Percentiles rank a stretch among this genome's conserved stretches.
phyloP scores from a whole-genome alignment of 2,888 invertebrate species.

The Trissonchulus latispiculum region DNA sequence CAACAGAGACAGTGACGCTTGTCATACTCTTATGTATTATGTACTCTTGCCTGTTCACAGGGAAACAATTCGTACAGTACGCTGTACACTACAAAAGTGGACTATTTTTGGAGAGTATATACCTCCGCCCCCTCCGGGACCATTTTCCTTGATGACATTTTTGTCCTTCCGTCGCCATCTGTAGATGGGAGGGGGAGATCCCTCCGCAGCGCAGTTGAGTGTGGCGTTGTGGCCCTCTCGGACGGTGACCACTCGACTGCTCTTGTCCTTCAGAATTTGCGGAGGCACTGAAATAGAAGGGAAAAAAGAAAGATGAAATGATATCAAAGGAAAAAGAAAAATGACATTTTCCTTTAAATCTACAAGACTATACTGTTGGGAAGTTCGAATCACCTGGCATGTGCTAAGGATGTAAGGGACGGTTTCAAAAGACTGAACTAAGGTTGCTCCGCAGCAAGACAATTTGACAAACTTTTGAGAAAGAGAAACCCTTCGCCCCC shows the following conservation, averaged over 20 bases:
- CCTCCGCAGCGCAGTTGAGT: constrained; percentile 38
- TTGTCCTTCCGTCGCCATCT: constrained; percentile 39
- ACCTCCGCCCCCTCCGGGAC: constrained; percentile 41
- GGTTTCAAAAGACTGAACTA: too few species aligned
- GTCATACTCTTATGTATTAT: too few species aligned
- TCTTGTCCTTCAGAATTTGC: constrained; percentile 79
- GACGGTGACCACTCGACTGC: constrained; percentile 78
- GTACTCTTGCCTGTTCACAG: not conserved
- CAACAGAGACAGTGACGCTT: not conserved
- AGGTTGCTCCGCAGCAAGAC: too few species aligned
- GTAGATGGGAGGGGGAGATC: constrained; percentile 38
- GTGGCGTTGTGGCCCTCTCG: constrained; percentile 42
- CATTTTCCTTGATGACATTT: constrained; percentile 40
- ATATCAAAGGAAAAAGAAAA: not conserved
- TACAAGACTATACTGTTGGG: too few species aligned
- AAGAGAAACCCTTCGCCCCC: too few species aligned
- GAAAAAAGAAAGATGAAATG: not conserved
- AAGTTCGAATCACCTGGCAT: too few species aligned
- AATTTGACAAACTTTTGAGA: too few species aligned
- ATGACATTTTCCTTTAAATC: too few species aligned
- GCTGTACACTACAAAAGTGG: not conserved
- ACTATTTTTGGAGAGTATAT: not conserved
- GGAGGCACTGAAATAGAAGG: constrained; percentile 63
- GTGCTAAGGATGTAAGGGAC: too few species aligned
- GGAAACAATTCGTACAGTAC: not conserved